Evolutionary conservation across 2,113 vertebrate genomes (phyloP).

Genomic region (Ascaphus truei): DNA sequence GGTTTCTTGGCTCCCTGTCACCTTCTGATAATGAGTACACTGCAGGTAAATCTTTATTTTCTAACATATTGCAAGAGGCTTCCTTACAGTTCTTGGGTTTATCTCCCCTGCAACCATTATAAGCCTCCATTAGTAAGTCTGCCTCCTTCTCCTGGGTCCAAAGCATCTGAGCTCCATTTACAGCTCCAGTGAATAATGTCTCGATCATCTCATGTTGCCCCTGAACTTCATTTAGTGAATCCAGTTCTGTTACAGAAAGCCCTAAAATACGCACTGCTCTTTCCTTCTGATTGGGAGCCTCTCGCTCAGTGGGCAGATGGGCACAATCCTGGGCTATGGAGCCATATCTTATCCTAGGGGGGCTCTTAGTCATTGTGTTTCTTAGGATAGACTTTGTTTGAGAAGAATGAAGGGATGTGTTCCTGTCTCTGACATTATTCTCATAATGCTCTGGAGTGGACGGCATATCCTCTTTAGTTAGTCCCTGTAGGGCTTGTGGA

Average conservation of each 20-base stretch:
- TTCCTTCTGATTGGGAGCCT: conserved; percentile 39
- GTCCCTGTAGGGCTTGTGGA: not conserved
- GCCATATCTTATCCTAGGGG: not conserved
- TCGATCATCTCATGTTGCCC: not conserved
- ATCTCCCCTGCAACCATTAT: not conserved
- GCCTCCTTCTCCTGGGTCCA: not conserved
- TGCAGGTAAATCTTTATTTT: not conserved
- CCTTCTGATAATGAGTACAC: too few species aligned
- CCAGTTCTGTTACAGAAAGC: conserved; percentile 42
- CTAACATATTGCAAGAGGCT: not conserved
- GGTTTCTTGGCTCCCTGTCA: not conserved
- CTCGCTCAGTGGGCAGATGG: not conserved
- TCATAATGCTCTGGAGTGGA: not conserved
- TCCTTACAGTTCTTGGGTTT: not conserved
- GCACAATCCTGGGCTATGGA: not conserved
- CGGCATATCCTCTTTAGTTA: not conserved
- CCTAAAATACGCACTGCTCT: conserved; percentile 58
- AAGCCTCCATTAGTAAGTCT: not conserved
- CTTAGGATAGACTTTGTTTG: not conserved
- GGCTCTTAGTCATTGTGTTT: not conserved
- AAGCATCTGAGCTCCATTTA: not conserved
- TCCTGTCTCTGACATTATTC: not conserved
- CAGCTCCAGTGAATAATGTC: not conserved
- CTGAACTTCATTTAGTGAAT: not conserved
- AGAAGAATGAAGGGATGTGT: not conserved